These are phyloP conservation scores for Bombus consobrinus DNA, from an alignment of 1,140 invertebrate species.

Conservation along the genomic window DNA sequence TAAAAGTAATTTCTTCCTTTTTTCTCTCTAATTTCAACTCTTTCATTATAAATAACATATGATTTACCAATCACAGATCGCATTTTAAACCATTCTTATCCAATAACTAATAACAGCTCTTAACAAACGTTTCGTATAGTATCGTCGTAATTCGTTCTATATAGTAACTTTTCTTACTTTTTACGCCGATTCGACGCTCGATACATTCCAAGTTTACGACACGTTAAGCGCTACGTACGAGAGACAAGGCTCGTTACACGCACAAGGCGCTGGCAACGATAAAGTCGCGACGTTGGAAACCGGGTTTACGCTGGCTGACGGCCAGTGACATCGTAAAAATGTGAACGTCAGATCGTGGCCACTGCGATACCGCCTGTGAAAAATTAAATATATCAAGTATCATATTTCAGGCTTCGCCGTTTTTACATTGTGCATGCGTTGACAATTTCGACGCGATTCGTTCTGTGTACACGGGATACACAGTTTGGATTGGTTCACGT, in stretches of 20 bases:
- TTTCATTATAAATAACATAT: no score
- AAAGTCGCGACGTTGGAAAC: constrained; percentile 19
- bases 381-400: constrained; percentile 31
- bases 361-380: background rate
- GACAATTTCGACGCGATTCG: constrained; percentile 14
- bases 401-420: constrained; percentile 7
- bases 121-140: background rate
- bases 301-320: background rate
- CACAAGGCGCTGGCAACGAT: constrained; percentile 23
- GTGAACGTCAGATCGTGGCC: background rate
- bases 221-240: constrained; percentile 3
- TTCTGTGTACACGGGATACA: constrained; percentile 5
- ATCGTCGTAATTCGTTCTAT: background rate
- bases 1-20: background rate
- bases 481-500: constrained; percentile 23
- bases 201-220: constrained; percentile 19
- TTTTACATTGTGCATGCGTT: background rate
- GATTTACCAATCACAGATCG: no score
- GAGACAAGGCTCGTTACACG: constrained; percentile 25
- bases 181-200: background rate
- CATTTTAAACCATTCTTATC: no score
- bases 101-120: background rate
- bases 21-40: no score
- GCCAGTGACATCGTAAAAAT: background rate
- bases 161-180: background rate